Evolutionary conservation across 2,797 vertebrate genomes (phyloP), one percentile per base, ranked within the genome.

Genomic region (Platyrinchus mystaceus): DNA sequence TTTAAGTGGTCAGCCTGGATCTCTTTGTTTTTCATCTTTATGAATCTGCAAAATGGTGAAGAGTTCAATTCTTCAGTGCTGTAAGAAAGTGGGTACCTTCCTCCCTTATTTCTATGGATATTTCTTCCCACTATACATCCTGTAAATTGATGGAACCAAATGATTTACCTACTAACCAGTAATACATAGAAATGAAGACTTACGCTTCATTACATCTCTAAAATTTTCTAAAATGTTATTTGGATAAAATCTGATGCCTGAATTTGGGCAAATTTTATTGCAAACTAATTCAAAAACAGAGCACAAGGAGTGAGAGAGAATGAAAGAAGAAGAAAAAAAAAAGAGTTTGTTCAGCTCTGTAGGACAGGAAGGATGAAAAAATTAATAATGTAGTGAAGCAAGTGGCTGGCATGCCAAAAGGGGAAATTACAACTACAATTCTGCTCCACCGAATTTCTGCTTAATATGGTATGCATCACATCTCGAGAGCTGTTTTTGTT

Each of bases 301-400:
- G 19, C 6, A 70, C 9, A 49, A 66, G 8, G 9, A 43, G 6
- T 4, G 11, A 71, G 26, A 43, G 8, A n/a, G 15, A 82, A 69
- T 14, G 36, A 53, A 74, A 55, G 7, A 63, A 77, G 4, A 24
- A 26, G 26, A 18, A 39, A 27, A 13, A 60, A 28, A 28, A 84
- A 82, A 82, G 10, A 77, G 6, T 15, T 75, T 76, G 10, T 44
- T 92, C 43, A 63, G 44, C n/a, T 67, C 32, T 79, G 28, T 63
- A 89, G 36, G 71, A 82, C 26, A 93, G 11, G 8, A 77, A 87
- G 49, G 60, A 80, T 2, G 0, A 78, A 92, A 90, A 88, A 81
- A 75, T 56, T 88, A 95, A 79, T 89, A 87, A 68, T 53, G 66
- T 55, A 86, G 49, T 64, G 69, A 71, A 90, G 58, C 47, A 95